Evolutionary conservation across 2,888 invertebrate genomes (phyloP).

Genomic region (Chesias legatella): DNA sequence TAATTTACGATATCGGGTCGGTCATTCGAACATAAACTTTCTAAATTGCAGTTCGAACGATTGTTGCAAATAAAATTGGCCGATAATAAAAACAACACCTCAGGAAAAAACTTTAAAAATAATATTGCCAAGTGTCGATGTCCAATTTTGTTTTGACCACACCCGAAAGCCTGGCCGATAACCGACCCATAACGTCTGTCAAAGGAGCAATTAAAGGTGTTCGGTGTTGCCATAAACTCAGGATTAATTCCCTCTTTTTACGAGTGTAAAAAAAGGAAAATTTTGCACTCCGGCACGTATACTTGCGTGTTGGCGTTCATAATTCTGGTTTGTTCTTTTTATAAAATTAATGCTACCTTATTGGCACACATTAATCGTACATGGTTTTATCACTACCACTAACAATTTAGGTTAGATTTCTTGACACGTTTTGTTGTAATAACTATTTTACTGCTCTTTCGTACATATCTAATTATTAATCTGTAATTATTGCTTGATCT

Average conservation of each 20-base stretch:
- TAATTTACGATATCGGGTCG: slow-evolving; percentile 71
- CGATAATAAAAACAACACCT: slow-evolving; percentile 72
- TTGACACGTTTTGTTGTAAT: slow-evolving; percentile 43
- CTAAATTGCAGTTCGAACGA: slow-evolving; percentile 67
- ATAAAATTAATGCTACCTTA: slow-evolving; percentile 47
- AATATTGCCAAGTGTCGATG: slow-evolving; percentile 64
- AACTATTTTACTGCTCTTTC: slow-evolving; percentile 40
- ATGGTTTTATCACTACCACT: slow-evolving; percentile 38
- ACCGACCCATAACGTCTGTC: slow-evolving; percentile 70
- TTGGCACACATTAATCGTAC: slow-evolving; percentile 46
- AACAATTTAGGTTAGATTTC: slow-evolving; percentile 34
- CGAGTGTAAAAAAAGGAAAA: slow-evolving; percentile 41
- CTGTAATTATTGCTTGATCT: slow-evolving; percentile 48
- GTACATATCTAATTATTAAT: slow-evolving; percentile 46
- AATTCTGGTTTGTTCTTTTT: slow-evolving; percentile 44
- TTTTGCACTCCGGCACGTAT: slow-evolving; percentile 45
- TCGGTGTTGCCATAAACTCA: slow-evolving; percentile 67
- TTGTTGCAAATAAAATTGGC: slow-evolving; percentile 61
- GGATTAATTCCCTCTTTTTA: slow-evolving; percentile 59
- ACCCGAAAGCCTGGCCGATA: slow-evolving; percentile 61
- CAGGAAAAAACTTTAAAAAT: slow-evolving; percentile 63
- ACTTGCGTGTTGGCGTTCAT: slow-evolving; percentile 47
- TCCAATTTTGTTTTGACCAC: slow-evolving; percentile 67
- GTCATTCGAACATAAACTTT: slow-evolving; percentile 70
- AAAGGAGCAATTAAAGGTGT: slow-evolving; percentile 75